Evolutionary conservation across 2,113 vertebrate genomes (phyloP).

Genomic region (Hippocampus guttulatus): DNA sequence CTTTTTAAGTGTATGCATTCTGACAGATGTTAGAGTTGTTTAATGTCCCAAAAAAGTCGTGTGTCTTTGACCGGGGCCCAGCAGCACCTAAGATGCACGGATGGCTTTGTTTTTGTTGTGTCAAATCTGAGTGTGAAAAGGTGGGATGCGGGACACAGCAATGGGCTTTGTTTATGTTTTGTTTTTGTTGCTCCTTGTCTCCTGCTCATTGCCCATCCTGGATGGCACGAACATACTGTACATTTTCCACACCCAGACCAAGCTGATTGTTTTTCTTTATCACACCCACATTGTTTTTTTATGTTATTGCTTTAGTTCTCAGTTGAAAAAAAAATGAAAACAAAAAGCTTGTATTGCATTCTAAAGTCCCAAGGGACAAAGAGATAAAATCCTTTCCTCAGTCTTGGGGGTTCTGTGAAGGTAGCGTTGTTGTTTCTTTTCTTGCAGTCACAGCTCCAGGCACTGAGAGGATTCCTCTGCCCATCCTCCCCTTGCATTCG

Average conservation of each 20-base stretch:
- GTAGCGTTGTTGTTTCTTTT: constrained; percentile 54
- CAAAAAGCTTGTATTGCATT: constrained; percentile 60
- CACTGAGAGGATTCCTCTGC: constrained; percentile 50
- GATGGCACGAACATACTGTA: constrained; percentile 23
- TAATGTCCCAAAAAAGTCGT: constrained; percentile 15
- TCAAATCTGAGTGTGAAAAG: constrained; percentile 43
- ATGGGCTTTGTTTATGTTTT: constrained; percentile 49
- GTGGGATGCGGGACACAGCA: constrained; percentile 32
- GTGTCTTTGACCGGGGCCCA: constrained; percentile 30
- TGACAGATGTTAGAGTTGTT: constrained; percentile 1
- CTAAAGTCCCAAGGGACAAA: constrained; percentile 58
- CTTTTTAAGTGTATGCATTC: constrained; percentile 26
- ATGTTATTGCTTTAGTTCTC: constrained; percentile 42
- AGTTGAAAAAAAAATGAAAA: constrained; percentile 40
- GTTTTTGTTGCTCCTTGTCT: constrained; percentile 32
- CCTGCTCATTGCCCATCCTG: constrained; percentile 23
- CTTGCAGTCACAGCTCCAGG: constrained; percentile 58
- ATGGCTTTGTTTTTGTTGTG: constrained; percentile 55
- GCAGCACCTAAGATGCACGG: constrained; percentile 15
- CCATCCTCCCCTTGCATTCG: constrained; percentile 18
- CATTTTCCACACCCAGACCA: constrained; percentile 20
- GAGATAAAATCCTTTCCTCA: constrained; percentile 64
- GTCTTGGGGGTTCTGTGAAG: constrained; percentile 62
- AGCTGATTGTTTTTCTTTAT: constrained; percentile 25
- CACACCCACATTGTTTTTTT: constrained; percentile 30